phyloP scores from a whole-genome alignment of 2,113 vertebrate genomes.

The Chaenogobius annularis region DNA sequence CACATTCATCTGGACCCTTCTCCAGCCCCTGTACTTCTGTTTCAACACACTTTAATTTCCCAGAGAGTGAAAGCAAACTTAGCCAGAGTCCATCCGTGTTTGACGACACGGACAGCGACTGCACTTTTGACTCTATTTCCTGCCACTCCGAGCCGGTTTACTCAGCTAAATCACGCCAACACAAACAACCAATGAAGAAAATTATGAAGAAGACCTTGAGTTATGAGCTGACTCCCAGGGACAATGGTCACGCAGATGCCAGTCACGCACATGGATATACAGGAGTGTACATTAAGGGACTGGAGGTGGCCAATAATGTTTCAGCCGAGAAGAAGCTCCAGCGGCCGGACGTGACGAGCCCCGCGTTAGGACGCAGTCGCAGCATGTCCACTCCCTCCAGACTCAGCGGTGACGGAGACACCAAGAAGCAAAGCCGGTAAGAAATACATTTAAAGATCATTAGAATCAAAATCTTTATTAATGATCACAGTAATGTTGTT shows the following conservation, averaged over 20 bases:
- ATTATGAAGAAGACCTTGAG: constrained; percentile 83
- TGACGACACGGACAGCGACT: constrained; percentile 79
- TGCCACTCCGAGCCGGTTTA: constrained; percentile 74
- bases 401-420: constrained; percentile 63
- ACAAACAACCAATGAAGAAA: constrained; percentile 83
- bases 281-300: constrained; percentile 79
- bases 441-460: constrained; percentile 3
- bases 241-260: constrained; percentile 55
- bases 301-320: constrained; percentile 79
- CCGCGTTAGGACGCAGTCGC: constrained; percentile 68
- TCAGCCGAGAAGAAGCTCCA: constrained; percentile 76
- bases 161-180: constrained; percentile 61
- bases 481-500: not conserved
- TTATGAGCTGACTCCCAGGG: constrained; percentile 64
- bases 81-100: constrained; percentile 60
- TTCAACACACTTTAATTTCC: constrained; percentile 55
- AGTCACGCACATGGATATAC: constrained; percentile 75
- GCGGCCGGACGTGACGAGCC: constrained; percentile 67
- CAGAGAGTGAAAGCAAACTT: constrained; percentile 48
- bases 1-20: constrained; percentile 50
- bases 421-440: constrained; percentile 76
- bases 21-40: constrained; percentile 50
- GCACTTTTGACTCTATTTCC: constrained; percentile 74
- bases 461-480: not conserved
- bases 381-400: constrained; percentile 78